A percentile compares a stretch with the other conserved stretches of the same genome.
Conservation (phyloP, 2,113 vertebrate genomes). For the Urocolius indicus region DNA sequence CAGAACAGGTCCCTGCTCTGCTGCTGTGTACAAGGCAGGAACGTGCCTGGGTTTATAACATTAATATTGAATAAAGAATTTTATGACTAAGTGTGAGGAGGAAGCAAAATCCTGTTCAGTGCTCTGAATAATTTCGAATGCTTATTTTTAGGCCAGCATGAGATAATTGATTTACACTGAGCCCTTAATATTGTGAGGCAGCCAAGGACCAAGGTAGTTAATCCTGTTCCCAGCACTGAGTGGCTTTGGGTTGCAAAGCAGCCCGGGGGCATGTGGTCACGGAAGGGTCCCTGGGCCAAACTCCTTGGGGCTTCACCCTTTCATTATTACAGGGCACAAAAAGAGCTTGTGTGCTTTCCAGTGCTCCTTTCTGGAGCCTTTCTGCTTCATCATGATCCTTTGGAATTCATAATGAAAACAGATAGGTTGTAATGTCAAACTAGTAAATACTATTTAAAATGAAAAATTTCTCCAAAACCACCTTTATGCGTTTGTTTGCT, state of each 20-base stretch:
- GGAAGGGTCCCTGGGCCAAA: accelerated
- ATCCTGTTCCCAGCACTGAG: not conserved
- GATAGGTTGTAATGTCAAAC: not conserved
- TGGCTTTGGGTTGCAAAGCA: accelerated
- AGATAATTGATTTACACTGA: not conserved
- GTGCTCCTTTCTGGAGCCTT: not conserved
- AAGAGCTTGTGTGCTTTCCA: not conserved
- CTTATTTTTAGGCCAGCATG: constrained; percentile 44
- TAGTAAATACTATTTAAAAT: not conserved
- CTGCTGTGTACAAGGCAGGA: not conserved
- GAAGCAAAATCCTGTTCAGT: constrained; percentile 29
- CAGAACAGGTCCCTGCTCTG: not conserved
- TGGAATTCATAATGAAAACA: not conserved
- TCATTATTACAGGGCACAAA: not conserved
- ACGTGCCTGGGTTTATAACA: not conserved
- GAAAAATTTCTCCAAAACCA: not conserved
- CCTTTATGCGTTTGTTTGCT: not conserved
- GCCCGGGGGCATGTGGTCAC: not conserved
- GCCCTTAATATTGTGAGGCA: not conserved
- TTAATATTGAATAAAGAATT: constrained; percentile 11
- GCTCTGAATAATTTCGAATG: not conserved
- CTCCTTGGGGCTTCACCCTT: not conserved
- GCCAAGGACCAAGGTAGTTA: not conserved
- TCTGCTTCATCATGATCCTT: not conserved
- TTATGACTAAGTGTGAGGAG: constrained; percentile 56